Percentiles rank a stretch among this genome's conserved stretches.
Evolutionary conservation across 2,113 vertebrate species (phyloP).

Genomic region (Acinonyx jubatus): DNA sequence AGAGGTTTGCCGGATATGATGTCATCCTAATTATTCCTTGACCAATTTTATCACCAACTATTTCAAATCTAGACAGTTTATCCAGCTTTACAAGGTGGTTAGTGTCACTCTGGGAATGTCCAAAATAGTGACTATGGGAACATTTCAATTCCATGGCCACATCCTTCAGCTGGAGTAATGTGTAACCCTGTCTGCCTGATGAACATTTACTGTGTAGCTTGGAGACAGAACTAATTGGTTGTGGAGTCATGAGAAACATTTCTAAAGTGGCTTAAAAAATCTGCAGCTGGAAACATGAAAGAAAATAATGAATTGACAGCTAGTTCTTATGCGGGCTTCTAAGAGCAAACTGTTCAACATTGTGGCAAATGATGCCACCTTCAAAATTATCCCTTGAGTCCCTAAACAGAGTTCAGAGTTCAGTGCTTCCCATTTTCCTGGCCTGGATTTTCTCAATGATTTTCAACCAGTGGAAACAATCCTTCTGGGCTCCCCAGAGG

Average conservation of each 20-base stretch:
- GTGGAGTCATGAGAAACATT: background rate
- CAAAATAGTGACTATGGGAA: background rate
- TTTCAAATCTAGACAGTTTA: slow-evolving; percentile 12
- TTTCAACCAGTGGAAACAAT: background rate
- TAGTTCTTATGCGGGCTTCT: background rate
- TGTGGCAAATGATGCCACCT: background rate
- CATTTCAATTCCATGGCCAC: background rate
- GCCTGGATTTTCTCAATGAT: background rate
- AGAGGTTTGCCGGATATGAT: slow-evolving; percentile 60
- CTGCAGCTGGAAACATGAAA: background rate
- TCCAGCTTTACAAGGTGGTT: background rate
- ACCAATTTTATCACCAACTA: background rate
- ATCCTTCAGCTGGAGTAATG: background rate
- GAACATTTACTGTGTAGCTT: background rate
- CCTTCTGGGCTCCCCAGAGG: background rate
- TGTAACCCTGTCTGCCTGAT: background rate
- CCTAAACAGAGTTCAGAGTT: slow-evolving; percentile 40
- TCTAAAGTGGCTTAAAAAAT: background rate
- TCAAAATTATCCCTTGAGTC: background rate
- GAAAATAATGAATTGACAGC: slow-evolving; percentile 2
- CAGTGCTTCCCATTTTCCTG: background rate
- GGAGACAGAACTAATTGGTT: background rate
- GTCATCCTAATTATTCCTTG: slow-evolving; percentile 60
- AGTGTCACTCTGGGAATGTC: background rate
- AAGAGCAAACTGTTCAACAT: background rate